Conservation (phyloP, 2,113 vertebrate genomes). For the Hypomesus transpacificus region DNA sequence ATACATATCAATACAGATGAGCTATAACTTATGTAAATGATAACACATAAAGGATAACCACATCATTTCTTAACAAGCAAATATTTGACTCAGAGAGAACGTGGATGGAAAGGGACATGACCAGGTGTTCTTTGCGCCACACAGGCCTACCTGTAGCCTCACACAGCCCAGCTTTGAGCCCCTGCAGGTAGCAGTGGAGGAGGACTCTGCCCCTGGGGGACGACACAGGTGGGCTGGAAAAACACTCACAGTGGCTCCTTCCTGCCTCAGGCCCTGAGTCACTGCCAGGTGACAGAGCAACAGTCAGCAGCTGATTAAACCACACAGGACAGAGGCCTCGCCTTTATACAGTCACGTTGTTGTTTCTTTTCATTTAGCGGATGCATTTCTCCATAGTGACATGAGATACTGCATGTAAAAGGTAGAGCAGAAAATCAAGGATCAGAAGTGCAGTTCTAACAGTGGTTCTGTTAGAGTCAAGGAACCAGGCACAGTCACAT, state of each 20-base stretch:
- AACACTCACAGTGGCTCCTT: constrained; percentile 18
- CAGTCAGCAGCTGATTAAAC: too few relatives aligned
- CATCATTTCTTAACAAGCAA: not conserved
- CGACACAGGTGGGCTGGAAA: constrained; percentile 12
- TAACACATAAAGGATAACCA: not conserved
- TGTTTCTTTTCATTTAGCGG: too few relatives aligned
- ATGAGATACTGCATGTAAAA: too few relatives aligned
- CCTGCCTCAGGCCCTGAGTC: constrained; percentile 27
- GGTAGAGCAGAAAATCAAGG: too few relatives aligned
- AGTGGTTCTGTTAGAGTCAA: too few relatives aligned
- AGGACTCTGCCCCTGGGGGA: constrained; percentile 61
- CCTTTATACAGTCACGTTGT: too few relatives aligned
- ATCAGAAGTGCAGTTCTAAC: too few relatives aligned
- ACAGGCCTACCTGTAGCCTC: constrained; percentile 61
- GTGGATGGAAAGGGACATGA: not conserved
- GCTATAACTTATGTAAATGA: not conserved
- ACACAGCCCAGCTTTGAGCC: constrained; percentile 61
- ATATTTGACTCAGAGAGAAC: not conserved
- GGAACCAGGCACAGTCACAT: too few relatives aligned
- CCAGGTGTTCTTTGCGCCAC: not conserved
- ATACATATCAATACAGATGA: too few relatives aligned
- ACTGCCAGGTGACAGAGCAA: constrained; percentile 3
- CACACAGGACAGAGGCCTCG: too few relatives aligned
- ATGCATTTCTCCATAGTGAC: too few relatives aligned
- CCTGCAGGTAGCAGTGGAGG: constrained; percentile 73